Percentiles rank a stretch among this genome's conserved stretches.
Evolutionary conservation across 2,797 vertebrate genomes (phyloP).

Genomic region (Euphonia xanthogaster): DNA sequence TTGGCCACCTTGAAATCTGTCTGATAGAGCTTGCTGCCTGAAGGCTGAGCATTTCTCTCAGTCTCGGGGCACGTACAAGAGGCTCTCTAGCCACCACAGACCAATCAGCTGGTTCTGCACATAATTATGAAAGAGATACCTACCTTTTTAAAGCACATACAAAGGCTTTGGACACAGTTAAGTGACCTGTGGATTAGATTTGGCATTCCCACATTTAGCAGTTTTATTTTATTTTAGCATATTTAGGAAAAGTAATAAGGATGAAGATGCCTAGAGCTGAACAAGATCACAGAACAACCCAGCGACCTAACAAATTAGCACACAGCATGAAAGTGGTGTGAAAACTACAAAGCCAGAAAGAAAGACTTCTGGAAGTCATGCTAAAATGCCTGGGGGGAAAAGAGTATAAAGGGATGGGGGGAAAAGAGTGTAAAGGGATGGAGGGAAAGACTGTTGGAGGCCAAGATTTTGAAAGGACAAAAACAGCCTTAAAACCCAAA

Average conservation of each 20-base stretch:
- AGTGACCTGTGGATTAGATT: background rate
- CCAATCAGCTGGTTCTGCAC: background rate
- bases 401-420: background rate
- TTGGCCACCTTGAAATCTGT: background rate
- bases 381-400: background rate
- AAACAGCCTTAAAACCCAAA: background rate
- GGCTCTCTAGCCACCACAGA: background rate
- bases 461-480: background rate
- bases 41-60: background rate
- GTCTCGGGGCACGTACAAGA: accelerated
- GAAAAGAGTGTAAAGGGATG: background rate
- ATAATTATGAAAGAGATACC: background rate
- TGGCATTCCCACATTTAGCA: background rate
- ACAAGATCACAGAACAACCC: background rate
- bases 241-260: background rate
- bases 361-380: background rate
- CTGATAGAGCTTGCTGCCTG: background rate
- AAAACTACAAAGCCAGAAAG: background rate
- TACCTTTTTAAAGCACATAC: background rate
- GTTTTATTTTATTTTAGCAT: too few species aligned
- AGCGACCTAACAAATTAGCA: constrained; percentile 6
- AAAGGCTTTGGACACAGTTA: background rate
- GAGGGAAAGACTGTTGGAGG: background rate
- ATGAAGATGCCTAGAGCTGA: background rate
- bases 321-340: background rate